Base-by-base conservation (phyloP, 2,797 vertebrate species). In the Enteromius treurensis region DNA sequence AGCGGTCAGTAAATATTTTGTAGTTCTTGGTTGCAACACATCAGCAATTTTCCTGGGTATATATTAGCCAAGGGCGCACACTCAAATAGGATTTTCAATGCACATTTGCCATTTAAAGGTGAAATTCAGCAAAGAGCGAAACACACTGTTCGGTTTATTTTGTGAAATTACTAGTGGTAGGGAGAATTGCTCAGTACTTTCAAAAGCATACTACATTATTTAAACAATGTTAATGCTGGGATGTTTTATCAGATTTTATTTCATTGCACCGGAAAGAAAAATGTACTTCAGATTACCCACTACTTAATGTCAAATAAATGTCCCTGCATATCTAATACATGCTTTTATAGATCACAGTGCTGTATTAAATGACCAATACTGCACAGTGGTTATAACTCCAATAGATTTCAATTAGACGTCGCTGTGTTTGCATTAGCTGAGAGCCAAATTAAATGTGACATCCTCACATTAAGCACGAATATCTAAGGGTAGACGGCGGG, bases 241-340 rank as follows among this genome's bases (percentile, higher is more conserved):
- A 76, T 40, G 10, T 82, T 75, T 76, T 32, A 14, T 65, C 40
- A 23, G 21, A 77, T 77, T 70, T 83, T 26, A 76, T 82, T 53
- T 45, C 17, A 73, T 23, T 13, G 64, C 65, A 32, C n/a, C 65
- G 11, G 6, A 80, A 47, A 29, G 49, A 75, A 76, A 79, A 47
- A 80, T 64, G 0, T 47, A 47, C 26, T 55, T 37, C 40, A 70
- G 78, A 69, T 65, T 86, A 53, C 58, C 65, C 84, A 77, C 55
- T 79, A 85, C 82, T 84, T 85, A 82, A 84, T 82, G 79, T 83
- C 80, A 79, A 86, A 85, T 84, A 80, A 88, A 71, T 55, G 70
- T 77, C 70, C 26, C n/a, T 78, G 78, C 79, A 70, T 75, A 86
- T 79, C 74, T 79, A 77, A 79, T 64, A 40, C 73, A 77, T 82